A percentile compares a stretch with the other conserved stretches of the same genome.
Conservation (phyloP, 2,888 invertebrate genomes). For the Andricus curvator region DNA sequence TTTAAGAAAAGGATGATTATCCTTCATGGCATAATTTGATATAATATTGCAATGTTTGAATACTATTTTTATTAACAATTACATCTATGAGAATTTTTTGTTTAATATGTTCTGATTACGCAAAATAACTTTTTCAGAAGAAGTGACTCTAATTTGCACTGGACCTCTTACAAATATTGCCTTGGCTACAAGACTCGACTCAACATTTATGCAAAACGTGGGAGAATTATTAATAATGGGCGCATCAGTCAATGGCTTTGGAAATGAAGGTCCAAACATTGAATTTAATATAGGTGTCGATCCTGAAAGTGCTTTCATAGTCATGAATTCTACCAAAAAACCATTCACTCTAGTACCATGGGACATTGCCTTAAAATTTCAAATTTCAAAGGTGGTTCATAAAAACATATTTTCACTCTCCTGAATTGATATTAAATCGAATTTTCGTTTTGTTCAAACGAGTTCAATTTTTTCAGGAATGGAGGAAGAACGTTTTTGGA, state of each 20-base stretch:
- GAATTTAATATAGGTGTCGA: slow-evolving; percentile 83
- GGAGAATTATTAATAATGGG: slow-evolving; percentile 73
- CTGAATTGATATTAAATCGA: too few relatives aligned
- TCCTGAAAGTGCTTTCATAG: slow-evolving; percentile 81
- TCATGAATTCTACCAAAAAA: slow-evolving; percentile 74
- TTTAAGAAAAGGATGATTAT: too few relatives aligned
- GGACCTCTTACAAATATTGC: slow-evolving; percentile 82
- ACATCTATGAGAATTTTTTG: too few relatives aligned
- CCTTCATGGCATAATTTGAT: too few relatives aligned
- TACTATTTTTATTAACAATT: too few relatives aligned
- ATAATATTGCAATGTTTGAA: too few relatives aligned
- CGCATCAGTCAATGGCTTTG: slow-evolving; percentile 61
- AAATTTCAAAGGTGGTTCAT: slow-evolving; percentile 64
- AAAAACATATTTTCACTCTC: neutral
- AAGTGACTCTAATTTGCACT: slow-evolving; percentile 75
- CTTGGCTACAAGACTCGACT: slow-evolving; percentile 78
- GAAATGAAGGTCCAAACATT: slow-evolving; percentile 62
- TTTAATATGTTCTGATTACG: too few relatives aligned
- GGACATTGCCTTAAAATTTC: slow-evolving; percentile 74
- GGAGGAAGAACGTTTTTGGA: slow-evolving; percentile 79
- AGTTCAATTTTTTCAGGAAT: slow-evolving; percentile 61
- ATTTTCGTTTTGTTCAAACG: neutral
- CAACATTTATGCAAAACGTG: slow-evolving; percentile 66
- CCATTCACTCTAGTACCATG: slow-evolving; percentile 78
- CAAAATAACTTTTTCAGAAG: slow-evolving; percentile 60